Evolutionary conservation across 2,888 invertebrate genomes (phyloP).

Genomic region (Himalopsyche anomala): DNA sequence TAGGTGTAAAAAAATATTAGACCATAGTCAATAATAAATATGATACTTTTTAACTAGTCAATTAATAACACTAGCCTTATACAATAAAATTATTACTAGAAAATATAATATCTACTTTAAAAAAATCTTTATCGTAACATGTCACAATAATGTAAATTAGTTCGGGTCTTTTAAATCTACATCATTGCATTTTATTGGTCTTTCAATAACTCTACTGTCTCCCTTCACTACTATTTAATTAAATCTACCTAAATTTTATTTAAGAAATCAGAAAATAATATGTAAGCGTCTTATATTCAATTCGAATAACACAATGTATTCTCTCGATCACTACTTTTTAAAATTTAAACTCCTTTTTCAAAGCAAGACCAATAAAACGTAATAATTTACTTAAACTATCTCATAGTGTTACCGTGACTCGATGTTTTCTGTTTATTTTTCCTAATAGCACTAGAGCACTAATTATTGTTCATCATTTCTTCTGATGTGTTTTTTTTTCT

Average conservation of each 20-base stretch:
- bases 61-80: no score
- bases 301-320: no score
- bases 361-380: constrained; percentile 23
- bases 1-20: no score
- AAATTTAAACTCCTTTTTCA: background rate
- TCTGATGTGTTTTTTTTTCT: constrained; percentile 62
- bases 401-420: constrained; percentile 43
- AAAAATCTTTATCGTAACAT: background rate
- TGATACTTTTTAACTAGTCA: no score
- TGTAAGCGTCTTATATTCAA: no score
- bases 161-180: constrained; percentile 31
- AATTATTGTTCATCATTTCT: constrained; percentile 52
- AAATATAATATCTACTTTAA: no score
- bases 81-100: no score
- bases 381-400: constrained; percentile 27
- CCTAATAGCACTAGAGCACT: constrained; percentile 48
- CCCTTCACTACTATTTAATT: no score
- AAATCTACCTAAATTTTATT: no score
- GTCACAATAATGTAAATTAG: background rate
- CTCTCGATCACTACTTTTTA: no score
- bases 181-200: constrained; percentile 22
- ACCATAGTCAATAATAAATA: no score
- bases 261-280: no score
- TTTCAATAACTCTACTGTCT: background rate
- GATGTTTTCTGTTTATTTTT: constrained; percentile 46